phyloP scores from a whole-genome alignment of 2,797 vertebrate species.

The Lutra lutra region DNA sequence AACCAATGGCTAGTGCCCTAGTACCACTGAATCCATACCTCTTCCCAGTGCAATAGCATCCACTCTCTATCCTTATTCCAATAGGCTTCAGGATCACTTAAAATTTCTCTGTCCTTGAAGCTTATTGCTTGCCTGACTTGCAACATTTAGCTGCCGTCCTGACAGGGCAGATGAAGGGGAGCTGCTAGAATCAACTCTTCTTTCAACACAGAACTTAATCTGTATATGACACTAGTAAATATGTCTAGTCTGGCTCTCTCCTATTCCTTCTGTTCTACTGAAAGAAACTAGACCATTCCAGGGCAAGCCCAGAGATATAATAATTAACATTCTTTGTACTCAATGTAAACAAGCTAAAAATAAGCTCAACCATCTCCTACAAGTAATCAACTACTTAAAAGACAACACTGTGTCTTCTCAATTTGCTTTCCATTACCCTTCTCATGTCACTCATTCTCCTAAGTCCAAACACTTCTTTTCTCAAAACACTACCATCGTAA shows the following conservation, averaged over 20 bases:
- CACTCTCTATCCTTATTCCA: conserved; percentile 9
- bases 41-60: background rate
- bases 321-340: conserved; percentile 28
- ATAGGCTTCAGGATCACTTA: background rate
- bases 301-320: background rate
- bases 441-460: background rate
- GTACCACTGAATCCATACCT: background rate
- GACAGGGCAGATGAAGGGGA: background rate
- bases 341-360: conserved; percentile 54
- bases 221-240: background rate
- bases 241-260: background rate
- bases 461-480: conserved; percentile 3
- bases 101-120: conserved; percentile 21
- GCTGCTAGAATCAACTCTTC: conserved; percentile 12
- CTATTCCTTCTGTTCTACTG: background rate
- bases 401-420: conserved; percentile 23
- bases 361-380: conserved; percentile 13
- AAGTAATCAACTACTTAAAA: conserved; percentile 27
- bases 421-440: background rate
- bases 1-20: background rate
- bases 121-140: background rate
- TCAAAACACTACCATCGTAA: conserved; percentile 39
- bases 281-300: conserved; percentile 29
- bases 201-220: conserved; percentile 39
- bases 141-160: background rate